Evolutionary conservation across 1,140 invertebrate genomes (phyloP).

Genomic region (Pomacea maculata): DNA sequence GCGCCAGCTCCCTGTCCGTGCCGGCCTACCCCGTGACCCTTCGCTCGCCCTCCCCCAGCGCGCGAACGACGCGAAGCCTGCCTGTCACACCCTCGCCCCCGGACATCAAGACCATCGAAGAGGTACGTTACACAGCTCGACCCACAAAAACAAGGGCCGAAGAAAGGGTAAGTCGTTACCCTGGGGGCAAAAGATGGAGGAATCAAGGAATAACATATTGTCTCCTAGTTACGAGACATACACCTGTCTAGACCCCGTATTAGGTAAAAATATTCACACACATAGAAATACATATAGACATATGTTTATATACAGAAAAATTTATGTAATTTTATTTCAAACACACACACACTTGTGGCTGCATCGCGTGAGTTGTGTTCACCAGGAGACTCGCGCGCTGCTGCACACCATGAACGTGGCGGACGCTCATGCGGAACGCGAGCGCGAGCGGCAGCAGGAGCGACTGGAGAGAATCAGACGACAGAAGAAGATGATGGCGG

Average conservation of each 20-base stretch:
- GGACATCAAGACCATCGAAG: conserved; percentile 37
- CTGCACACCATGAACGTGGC: conserved; percentile 39
- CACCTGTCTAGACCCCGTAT: too few relatives aligned
- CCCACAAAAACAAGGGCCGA: too few relatives aligned
- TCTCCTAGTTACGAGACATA: too few relatives aligned
- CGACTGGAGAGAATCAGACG: conserved; percentile 37
- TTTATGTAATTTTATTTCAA: not conserved
- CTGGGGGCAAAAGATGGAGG: too few relatives aligned
- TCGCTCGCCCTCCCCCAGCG: conserved; percentile 28
- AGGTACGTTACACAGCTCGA: conserved; percentile 26
- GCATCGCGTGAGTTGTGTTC: not conserved
- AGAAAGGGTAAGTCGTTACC: too few relatives aligned
- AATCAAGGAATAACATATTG: too few relatives aligned
- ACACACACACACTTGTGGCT: not conserved
- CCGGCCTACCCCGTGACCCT: conserved; percentile 20
- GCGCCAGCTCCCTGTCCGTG: conserved; percentile 36
- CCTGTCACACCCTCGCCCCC: conserved; percentile 36
- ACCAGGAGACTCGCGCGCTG: conserved; percentile 42
- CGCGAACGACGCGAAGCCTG: conserved; percentile 41
- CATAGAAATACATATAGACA: not conserved
- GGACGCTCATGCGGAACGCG: conserved; percentile 23
- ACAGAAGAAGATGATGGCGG: conserved; percentile 32
- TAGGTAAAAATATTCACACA: too few relatives aligned
- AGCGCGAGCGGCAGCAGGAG: conserved; percentile 44
- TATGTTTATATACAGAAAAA: not conserved